These are phyloP conservation scores for Megathymus violae DNA, from an alignment of 1,140 invertebrate species.

Conservation along the genomic window DNA sequence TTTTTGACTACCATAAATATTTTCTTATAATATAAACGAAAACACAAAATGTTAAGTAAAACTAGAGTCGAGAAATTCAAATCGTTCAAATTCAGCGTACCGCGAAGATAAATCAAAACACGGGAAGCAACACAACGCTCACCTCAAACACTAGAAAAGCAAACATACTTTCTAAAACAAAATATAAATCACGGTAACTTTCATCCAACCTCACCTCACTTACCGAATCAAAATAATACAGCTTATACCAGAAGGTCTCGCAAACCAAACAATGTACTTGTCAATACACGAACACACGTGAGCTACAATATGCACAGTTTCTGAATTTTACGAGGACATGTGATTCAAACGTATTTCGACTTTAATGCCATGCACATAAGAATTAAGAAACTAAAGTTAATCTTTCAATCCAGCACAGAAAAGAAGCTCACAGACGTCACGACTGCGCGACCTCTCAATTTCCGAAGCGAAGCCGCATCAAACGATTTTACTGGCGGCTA, in stretches of 20 bases:
- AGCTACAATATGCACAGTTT: conserved; percentile 24
- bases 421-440: conserved; percentile 69
- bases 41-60: no score
- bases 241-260: conserved; percentile 36
- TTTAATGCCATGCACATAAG: conserved; percentile 8
- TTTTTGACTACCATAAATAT: no score
- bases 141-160: conserved; percentile 32
- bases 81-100: not conserved
- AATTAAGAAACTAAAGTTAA: conserved; percentile 1
- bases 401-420: conserved; percentile 42
- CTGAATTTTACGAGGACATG: not conserved
- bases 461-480: conserved; percentile 73
- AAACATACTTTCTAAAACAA: conserved; percentile 34
- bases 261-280: conserved; percentile 48
- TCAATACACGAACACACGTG: conserved; percentile 44
- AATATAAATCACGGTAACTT: conserved; percentile 34
- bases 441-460: conserved; percentile 73
- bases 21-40: not conserved
- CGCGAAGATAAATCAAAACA: conserved; percentile 8
- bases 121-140: conserved; percentile 20
- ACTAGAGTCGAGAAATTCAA: not conserved
- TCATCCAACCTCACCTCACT: conserved; percentile 30
- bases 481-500: conserved; percentile 71
- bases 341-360: conserved; percentile 7
- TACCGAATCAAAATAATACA: conserved; percentile 28